Evolutionary conservation across 2,888 invertebrate genomes (phyloP), one percentile per base, ranked within the genome.

Genomic region (Cheilosia vernalis): DNA sequence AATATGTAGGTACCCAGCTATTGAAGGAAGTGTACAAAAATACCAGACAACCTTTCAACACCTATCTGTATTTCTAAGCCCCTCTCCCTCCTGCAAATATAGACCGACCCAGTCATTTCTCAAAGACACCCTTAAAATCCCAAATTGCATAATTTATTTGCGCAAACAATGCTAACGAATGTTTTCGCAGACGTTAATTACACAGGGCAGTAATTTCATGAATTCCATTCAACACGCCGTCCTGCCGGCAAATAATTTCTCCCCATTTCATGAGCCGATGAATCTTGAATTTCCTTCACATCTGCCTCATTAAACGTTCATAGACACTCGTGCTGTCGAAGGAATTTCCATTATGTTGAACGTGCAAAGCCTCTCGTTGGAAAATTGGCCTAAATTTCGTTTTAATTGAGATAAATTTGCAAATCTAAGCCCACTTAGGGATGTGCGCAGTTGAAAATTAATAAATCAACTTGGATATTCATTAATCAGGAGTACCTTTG

Each of bases 381-480:
- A 47, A 27, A 63, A 33, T 30, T 27, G 13, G 33, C 49, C 51
- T 37, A 49, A 64, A 64, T 64, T 64, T 37, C 9, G 9, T 4
- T 37, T 51, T 21, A 64, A 64, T 64, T 64, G 37, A 64, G 51
- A 64, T 21, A 49, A 64, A 64, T 64, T 64, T 37, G 37, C 64
- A 37, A 64, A 19, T 33, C n/a, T 3, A 51, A 3, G 33, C 10
- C 47, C 69, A 58, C 55, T n/a, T 47, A 9, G 17, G 17, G 24
- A 51, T 42, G 19, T n/a, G 24, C 17, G 27, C 15, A 19, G 24
- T 63, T 19, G 55, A 42, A 30, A 66, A 58, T 76, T 76, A 58
- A 76, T 76, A 76, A 76, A 76, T 76, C 76, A 66, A 66, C 66
- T 40, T 17, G 4, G 17, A 58, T 27, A 51, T 58, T 66, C 58